A percentile compares a stretch with the other conserved stretches of the same genome.
Evolutionary conservation across 2,797 vertebrate genomes (phyloP).

Genomic region (Antennarius maculatus): DNA sequence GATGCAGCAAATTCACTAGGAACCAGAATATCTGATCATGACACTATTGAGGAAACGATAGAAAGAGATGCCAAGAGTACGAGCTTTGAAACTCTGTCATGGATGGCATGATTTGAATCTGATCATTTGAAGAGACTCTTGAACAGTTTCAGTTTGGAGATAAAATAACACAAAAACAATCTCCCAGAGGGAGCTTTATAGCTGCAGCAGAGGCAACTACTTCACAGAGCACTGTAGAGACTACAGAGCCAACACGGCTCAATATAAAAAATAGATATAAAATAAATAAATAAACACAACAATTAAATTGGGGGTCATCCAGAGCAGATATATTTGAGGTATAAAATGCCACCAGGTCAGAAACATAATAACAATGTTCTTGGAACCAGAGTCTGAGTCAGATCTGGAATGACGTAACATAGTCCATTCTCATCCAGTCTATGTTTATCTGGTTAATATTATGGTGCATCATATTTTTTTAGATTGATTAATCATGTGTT

Average conservation of each 20-base stretch:
- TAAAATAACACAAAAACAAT: conserved; percentile 49
- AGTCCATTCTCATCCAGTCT: conserved; percentile 34
- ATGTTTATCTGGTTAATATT: conserved; percentile 57
- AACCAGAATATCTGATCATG: conserved; percentile 17
- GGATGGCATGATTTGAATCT: conserved; percentile 10
- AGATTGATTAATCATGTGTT: not conserved
- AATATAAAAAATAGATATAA: conserved; percentile 6
- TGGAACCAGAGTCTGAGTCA: conserved; percentile 38
- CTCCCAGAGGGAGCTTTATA: conserved; percentile 28
- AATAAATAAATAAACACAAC: conserved; percentile 30
- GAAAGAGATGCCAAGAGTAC: conserved; percentile 18
- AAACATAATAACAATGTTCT: conserved; percentile 34
- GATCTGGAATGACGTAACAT: conserved; percentile 23
- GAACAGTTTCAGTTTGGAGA: conserved; percentile 24
- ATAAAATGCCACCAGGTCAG: conserved; percentile 60
- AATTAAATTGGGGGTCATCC: conserved; percentile 44
- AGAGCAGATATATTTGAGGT: conserved; percentile 39
- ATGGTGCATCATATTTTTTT: conserved; percentile 3
- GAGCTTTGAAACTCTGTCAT: not conserved
- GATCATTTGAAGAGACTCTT: conserved; percentile 26
- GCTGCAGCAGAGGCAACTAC: conserved; percentile 25
- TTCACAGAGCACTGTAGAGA: conserved; percentile 19
- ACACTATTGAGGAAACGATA: conserved; percentile 6
- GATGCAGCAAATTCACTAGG: conserved; percentile 11
- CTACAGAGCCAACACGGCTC: conserved; percentile 14